Base-by-base conservation (phyloP, 2,888 invertebrate species). In the Pristionchus mayeri region DNA sequence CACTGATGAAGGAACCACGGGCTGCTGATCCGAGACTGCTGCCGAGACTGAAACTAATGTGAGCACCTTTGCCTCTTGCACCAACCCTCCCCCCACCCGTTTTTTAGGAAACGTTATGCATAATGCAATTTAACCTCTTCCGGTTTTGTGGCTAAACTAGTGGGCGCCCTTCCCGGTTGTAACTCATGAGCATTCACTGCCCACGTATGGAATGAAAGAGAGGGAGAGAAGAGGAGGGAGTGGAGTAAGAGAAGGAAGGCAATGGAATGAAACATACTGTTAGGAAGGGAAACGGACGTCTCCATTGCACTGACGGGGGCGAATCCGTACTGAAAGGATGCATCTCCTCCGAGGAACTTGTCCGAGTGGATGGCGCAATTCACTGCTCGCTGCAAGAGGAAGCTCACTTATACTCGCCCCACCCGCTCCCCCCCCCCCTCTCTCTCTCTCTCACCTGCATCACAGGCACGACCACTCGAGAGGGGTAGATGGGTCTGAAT, bases 281-380 rank as follows among this genome's bases (percentile, higher is more conserved):
- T 44, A n/a, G 71, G 71, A 27, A 48, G 52, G 30, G 78, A 48
- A 2, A 52, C 34, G 27, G 78, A 78, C 27, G 78, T 16, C 16
- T 48, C 52, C 78, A 78, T 78, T 50, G 37, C 21, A 40, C 21
- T 37, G 40, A 11, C 40, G 16, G 63, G 57, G 57, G 13, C 30
- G 40, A 80, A 80, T 80, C 57, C 80, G 57, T 57, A 57, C 24
- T 16, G 24, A 3, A 21, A 37, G 18, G 63, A 30, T 27, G 80
- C 80, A 52, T 80, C 80, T 3, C 52, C 21, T 40, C 80, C 80
- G 11, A 80, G 57, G 37, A 52, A 80, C 16, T 34, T 40, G 18
- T n/a, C 24, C n/a, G 57, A 57, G 11, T 40, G 40, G 40, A 80
- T 80, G 4, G 63, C 11, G 24, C 18, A 7, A 34, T 63, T 63